A percentile compares a stretch with the other conserved stretches of the same genome.
Conservation (phyloP, 2,888 invertebrate genomes). For the Platycheirus rosarum region DNA sequence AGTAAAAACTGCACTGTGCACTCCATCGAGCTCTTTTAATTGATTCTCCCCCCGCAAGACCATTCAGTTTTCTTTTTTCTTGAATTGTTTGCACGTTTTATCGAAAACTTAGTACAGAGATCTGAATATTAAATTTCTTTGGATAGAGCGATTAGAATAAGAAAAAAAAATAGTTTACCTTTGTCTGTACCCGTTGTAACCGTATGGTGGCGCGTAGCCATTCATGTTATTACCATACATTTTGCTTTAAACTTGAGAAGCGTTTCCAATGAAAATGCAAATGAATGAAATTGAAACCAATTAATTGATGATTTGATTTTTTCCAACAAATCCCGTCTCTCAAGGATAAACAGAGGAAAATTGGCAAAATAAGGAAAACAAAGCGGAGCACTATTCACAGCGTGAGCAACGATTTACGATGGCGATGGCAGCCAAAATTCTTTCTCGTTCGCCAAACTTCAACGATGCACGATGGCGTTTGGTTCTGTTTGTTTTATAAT, state of each 20-base stretch:
- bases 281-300: slow-evolving; percentile 34
- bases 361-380: slow-evolving; percentile 65
- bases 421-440: slow-evolving; percentile 38
- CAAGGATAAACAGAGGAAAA: slow-evolving; percentile 35
- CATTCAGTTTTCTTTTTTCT: slow-evolving; percentile 12
- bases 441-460: slow-evolving; percentile 52
- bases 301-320: slow-evolving; percentile 33
- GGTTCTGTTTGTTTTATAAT: slow-evolving; percentile 63
- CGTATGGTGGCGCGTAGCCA: slow-evolving; percentile 78
- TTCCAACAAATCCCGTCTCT: slow-evolving; percentile 33
- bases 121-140: slow-evolving; percentile 9
- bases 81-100: too few relatives aligned
- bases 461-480: slow-evolving; percentile 54
- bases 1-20: slow-evolving; percentile 23
- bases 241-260: slow-evolving; percentile 44
- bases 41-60: slow-evolving; percentile 42
- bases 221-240: slow-evolving; percentile 78
- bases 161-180: slow-evolving; percentile 75
- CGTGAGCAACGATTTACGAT: slow-evolving; percentile 35
- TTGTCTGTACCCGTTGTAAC: slow-evolving; percentile 78
- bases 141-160: slow-evolving; percentile 19
- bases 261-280: slow-evolving; percentile 49
- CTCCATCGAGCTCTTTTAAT: slow-evolving; percentile 37
- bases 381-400: slow-evolving; percentile 61
- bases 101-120: too few relatives aligned